Conservation (phyloP, 35 echinoderm and acorn worm species). For the Anneissia japonica region DNA sequence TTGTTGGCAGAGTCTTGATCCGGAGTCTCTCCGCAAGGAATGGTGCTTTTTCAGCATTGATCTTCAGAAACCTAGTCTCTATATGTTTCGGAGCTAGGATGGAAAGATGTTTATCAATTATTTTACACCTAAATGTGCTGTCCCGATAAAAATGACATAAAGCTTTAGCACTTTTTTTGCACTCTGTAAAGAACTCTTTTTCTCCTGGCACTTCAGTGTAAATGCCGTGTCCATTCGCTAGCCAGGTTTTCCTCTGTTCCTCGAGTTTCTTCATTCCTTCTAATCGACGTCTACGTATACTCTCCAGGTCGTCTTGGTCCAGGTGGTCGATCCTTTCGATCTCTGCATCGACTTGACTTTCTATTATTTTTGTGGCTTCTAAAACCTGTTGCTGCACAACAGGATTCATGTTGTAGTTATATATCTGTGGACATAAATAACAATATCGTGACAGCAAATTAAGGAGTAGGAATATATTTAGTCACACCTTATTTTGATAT, state of each 20-base stretch:
- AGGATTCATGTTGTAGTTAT: slow-evolving; percentile 32
- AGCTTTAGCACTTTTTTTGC: slow-evolving; percentile 86
- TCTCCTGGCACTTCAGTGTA: slow-evolving; percentile 87
- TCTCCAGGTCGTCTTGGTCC: slow-evolving; percentile 85
- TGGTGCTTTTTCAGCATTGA: slow-evolving; percentile 87
- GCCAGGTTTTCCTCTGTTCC: slow-evolving; percentile 69
- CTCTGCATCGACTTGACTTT: slow-evolving; percentile 89
- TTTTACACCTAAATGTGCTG: slow-evolving; percentile 83
- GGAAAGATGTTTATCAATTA: slow-evolving; percentile 78
- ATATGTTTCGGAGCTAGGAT: slow-evolving; percentile 74
- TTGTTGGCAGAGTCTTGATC: slow-evolving; percentile 75
- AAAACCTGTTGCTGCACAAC: slow-evolving; percentile 72
- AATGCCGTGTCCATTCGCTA: slow-evolving; percentile 48
- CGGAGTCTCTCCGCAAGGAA: slow-evolving; percentile 78
- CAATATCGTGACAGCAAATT: too few relatives aligned
- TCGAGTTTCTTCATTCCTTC: slow-evolving; percentile 66
- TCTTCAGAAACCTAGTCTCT: slow-evolving; percentile 94
- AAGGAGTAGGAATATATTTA: too few relatives aligned
- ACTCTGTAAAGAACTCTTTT: slow-evolving; percentile 91
- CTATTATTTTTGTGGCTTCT: slow-evolving; percentile 75
- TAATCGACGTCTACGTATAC: slow-evolving; percentile 54
- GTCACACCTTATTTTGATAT: too few relatives aligned
- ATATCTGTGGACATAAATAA: too few relatives aligned
- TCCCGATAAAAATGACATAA: slow-evolving; percentile 88
- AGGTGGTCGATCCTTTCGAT: slow-evolving; percentile 72